These are phyloP conservation scores for Calonectris borealis DNA, from an alignment of 2,113 vertebrate species.

Conservation along the genomic window DNA sequence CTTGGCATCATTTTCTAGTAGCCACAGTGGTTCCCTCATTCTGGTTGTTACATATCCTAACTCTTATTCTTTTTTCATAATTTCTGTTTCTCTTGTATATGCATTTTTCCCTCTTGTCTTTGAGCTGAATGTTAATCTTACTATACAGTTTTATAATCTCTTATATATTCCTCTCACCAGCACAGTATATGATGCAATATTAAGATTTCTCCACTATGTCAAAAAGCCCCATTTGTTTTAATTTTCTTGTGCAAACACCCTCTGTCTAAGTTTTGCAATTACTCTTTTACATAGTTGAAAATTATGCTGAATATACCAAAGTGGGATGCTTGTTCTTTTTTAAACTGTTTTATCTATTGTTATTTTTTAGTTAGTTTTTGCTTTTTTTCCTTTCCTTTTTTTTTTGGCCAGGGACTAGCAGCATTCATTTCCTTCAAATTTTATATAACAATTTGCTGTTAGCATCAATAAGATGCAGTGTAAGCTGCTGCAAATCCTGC, in stretches of 20 bases:
- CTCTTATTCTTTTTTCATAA: not conserved
- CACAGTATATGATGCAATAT: not conserved
- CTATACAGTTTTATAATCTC: not conserved
- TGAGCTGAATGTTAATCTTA: not conserved
- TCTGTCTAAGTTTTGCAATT: not conserved
- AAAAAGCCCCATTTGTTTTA: not conserved
- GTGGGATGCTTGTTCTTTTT: not conserved
- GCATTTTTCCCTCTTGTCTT: not conserved
- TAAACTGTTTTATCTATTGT: not conserved
- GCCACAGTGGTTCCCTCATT: not conserved
- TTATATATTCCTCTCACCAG: not conserved
- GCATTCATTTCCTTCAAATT: not conserved
- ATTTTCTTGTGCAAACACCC: not conserved
- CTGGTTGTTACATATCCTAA: not conserved
- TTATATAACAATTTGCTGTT: not conserved
- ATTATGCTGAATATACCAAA: not conserved
- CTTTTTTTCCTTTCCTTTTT: not conserved
- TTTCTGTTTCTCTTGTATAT: not conserved
- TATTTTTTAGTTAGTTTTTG: not conserved
- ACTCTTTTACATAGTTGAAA: not conserved
- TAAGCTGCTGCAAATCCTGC: constrained; percentile 35
- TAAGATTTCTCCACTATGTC: not conserved
- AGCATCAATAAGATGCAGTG: not conserved
- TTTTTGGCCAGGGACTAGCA: not conserved
- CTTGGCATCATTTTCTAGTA: not conserved